A percentile compares a stretch with the other conserved stretches of the same genome.
phyloP scores from a whole-genome alignment of 2,888 invertebrate species.

The Brenthis ino region DNA sequence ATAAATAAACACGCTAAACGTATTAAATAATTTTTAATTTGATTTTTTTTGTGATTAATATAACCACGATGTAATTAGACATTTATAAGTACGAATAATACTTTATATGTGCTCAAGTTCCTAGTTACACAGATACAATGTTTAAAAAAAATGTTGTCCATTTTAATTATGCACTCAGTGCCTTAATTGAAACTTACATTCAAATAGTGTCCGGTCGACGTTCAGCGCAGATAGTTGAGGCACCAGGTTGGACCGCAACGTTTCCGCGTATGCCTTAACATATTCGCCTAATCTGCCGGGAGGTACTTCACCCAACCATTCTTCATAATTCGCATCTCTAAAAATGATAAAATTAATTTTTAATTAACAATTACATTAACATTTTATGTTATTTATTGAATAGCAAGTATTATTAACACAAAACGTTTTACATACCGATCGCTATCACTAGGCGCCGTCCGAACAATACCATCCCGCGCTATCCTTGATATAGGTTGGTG shows the following conservation, averaged over 20 bases:
- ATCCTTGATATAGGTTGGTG: conserved; percentile 95
- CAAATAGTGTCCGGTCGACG: conserved; percentile 62
- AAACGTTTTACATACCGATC: conserved; percentile 43
- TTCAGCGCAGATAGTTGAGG: conserved; percentile 66
- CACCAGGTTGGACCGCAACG: conserved; percentile 62
- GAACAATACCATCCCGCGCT: conserved; percentile 92
- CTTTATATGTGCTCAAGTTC: too few relatives aligned
- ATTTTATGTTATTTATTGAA: conserved; percentile 25
- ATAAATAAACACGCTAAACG: too few relatives aligned
- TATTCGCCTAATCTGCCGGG: conserved; percentile 91
- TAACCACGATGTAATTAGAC: too few relatives aligned
- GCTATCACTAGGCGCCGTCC: conserved; percentile 80
- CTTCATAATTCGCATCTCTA: conserved; percentile 86
- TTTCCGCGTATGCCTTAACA: conserved; percentile 90
- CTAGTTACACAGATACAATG: too few relatives aligned
- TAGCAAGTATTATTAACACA: neutral
- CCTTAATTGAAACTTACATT: conserved; percentile 40
- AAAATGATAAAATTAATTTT: neutral
- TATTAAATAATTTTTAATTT: too few relatives aligned
- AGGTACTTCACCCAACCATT: conserved; percentile 93
- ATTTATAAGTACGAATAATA: too few relatives aligned
- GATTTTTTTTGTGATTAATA: too few relatives aligned
- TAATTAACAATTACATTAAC: too few relatives aligned
- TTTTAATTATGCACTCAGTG: neutral
- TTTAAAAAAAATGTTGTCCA: too few relatives aligned